Evolutionary conservation across 2,113 vertebrate genomes (phyloP).

Genomic region (Petrocephalus microphthalmus): DNA sequence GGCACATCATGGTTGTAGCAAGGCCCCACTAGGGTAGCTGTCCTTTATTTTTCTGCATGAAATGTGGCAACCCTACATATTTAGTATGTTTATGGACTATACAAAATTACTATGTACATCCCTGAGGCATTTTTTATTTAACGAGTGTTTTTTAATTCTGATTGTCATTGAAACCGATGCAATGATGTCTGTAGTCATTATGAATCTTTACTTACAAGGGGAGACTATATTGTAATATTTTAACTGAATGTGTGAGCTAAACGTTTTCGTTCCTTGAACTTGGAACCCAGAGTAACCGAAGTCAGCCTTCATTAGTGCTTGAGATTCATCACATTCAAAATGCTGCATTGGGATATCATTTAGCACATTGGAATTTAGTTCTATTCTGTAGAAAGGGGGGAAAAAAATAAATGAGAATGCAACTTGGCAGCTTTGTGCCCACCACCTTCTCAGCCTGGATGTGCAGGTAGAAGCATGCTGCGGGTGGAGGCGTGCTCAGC

Average conservation of each 20-base stretch:
- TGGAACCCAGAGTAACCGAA: not conserved
- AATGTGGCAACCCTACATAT: not conserved
- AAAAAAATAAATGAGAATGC: not conserved
- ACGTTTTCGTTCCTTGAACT: not conserved
- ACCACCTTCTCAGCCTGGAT: not conserved
- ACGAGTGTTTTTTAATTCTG: not conserved
- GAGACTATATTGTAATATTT: not conserved
- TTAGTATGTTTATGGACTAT: not conserved
- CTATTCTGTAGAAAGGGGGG: not conserved
- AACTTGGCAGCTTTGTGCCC: not conserved
- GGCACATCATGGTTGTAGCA: no score
- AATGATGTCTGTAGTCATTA: not conserved
- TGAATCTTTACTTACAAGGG: not conserved
- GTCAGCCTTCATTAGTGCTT: not conserved
- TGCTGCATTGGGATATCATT: no score
- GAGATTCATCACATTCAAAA: not conserved
- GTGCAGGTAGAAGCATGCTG: no score
- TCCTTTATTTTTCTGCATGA: no score
- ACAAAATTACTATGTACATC: not conserved
- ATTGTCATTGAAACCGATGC: not conserved
- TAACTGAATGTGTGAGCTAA: not conserved
- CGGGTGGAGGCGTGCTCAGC: not conserved
- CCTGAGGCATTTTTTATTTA: not conserved
- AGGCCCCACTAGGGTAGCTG: no score
- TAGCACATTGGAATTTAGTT: not conserved